Percentiles rank a stretch among this genome's conserved stretches.
These are phyloP conservation scores for Rosalia funebris DNA, from an alignment of 2,888 invertebrate species.

Conservation along the genomic window DNA sequence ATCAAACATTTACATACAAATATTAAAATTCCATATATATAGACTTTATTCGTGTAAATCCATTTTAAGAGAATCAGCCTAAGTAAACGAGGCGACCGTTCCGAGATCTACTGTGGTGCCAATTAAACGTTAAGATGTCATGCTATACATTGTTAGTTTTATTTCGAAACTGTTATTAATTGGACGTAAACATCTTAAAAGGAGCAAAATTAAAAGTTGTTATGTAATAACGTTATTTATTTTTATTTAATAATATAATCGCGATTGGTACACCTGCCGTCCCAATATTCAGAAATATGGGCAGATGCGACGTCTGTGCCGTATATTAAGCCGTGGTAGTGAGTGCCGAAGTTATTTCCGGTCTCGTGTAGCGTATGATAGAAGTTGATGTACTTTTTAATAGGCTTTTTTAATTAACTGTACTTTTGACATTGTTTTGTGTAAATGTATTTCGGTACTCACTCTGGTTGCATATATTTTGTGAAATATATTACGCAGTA, in stretches of 20 bases:
- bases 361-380: conserved; percentile 22
- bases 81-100: neutral
- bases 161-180: conserved; percentile 41
- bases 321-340: conserved; percentile 41
- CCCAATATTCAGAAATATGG: conserved; percentile 55
- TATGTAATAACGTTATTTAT: conserved; percentile 46
- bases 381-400: conserved; percentile 9
- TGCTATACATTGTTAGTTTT: conserved; percentile 30
- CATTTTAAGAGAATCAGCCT: too few species aligned
- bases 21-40: too few species aligned
- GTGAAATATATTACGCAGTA: too few species aligned
- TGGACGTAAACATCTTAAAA: conserved; percentile 37
- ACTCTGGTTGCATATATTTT: too few species aligned
- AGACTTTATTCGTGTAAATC: too few species aligned
- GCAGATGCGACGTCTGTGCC: conserved; percentile 50
- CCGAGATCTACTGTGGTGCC: neutral
- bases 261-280: conserved; percentile 54
- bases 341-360: conserved; percentile 43
- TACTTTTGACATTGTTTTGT: neutral
- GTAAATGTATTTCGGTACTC: too few species aligned
- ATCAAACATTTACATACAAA: too few species aligned
- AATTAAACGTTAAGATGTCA: neutral
- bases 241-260: conserved; percentile 51
- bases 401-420: neutral
- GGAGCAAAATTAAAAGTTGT: conserved; percentile 36